Evolutionary conservation across 2,888 invertebrate species (phyloP), one percentile per base, ranked within the genome.

Genomic region (Didymodactylos carnosus): DNA sequence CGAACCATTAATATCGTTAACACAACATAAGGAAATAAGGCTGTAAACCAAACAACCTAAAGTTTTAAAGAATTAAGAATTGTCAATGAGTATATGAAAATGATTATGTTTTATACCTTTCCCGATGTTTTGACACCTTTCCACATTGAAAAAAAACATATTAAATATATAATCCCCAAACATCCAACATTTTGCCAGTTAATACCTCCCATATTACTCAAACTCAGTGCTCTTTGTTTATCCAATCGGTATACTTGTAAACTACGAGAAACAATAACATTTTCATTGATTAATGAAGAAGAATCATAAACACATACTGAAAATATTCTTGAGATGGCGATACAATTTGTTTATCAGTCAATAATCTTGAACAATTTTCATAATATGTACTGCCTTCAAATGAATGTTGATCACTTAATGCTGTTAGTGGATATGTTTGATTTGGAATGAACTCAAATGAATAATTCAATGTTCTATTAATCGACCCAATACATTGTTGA

Each of bases 71-170:
- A 69, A 73, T 8, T 46, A 40, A 73, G 41, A 43, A 51, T 35
- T 40, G 16, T 29, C 11, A 0, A 6, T 19, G 10, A 19, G n/a
- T n/a, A n/a, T n/a, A n/a, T n/a, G n/a, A n/a, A n/a, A n/a, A n/a
- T n/a, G n/a, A n/a, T 46, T 16, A 19, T 39, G 81, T 27, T n/a
- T 19, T 19, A 79, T 83, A 89, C 94, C 87, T 97, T 98, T 78
- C 97, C 97, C 49, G 94, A 95, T 71, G 94, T 95, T 76, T 92
- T 92, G 78, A 98, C 97, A 73, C 97, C 97, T 84, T 97, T 98
- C 95, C 97, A 97, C 75, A 98, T 85, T 5, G 93, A 94, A 85
- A 97, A 95, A 85, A 97, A 97, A 83, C 95, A 97, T 81, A 98
- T 94, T 77, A 97, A 83, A 85, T 95, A 97, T 78, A 97, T 95